phyloP scores from a whole-genome alignment of 2,797 vertebrate species.

The Scyliorhinus canicula region DNA sequence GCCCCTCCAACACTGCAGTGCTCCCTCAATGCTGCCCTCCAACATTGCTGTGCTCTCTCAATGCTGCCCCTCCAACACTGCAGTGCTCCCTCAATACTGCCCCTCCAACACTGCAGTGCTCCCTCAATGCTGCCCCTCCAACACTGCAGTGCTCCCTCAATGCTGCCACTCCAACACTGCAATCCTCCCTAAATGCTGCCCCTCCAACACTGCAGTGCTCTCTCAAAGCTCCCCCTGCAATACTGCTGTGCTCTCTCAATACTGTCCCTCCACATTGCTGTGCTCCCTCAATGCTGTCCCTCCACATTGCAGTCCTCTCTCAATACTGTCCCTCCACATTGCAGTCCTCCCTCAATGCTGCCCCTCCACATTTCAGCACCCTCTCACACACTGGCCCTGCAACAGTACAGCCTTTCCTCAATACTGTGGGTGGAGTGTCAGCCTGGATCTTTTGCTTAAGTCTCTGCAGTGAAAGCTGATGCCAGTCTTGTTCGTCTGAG shows the following conservation, averaged over 20 bases:
- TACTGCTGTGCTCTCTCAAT: background rate
- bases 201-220: background rate
- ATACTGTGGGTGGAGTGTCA: background rate
- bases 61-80: background rate
- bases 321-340: background rate
- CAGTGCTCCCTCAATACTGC: background rate
- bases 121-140: background rate
- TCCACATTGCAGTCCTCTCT: background rate
- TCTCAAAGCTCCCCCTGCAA: background rate
- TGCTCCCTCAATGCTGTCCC: background rate
- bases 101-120: background rate
- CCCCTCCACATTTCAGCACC: background rate
- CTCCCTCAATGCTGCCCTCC: background rate
- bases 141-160: background rate
- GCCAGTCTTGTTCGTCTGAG: background rate
- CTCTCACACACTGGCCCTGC: background rate
- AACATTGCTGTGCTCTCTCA: background rate
- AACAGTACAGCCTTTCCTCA: background rate
- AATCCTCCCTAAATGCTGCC: background rate
- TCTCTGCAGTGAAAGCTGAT: background rate
- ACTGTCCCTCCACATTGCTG: background rate
- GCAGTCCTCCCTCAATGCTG: background rate
- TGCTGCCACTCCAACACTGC: background rate
- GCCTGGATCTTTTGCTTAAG: background rate
- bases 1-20: background rate